Conservation (phyloP, 2,888 invertebrate species). For the Chymomyza caudatula region DNA sequence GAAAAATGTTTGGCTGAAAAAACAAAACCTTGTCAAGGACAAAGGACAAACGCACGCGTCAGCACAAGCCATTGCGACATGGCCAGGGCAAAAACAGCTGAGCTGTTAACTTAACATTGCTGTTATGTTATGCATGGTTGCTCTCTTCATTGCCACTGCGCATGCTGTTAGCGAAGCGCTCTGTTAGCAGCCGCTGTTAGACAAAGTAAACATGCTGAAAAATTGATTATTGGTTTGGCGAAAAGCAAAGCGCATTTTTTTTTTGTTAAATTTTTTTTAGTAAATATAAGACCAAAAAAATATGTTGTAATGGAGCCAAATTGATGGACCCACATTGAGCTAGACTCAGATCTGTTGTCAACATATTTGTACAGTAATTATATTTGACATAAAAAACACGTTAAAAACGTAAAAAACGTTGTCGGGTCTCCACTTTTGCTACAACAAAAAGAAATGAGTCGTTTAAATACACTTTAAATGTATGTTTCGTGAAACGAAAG, state of each 20-base stretch:
- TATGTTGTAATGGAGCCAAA: slow-evolving; percentile 31
- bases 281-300: slow-evolving; percentile 18
- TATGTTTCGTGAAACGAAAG: too few relatives aligned
- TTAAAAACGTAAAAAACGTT: too few relatives aligned
- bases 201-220: slow-evolving; percentile 36
- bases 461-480: too few relatives aligned
- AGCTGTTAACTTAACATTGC: slow-evolving; percentile 26
- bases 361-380: too few relatives aligned
- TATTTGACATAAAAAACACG: too few relatives aligned
- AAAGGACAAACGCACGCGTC: slow-evolving; percentile 52
- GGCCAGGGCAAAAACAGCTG: slow-evolving; percentile 56
- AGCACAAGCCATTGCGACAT: background rate
- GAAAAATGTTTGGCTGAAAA: slow-evolving; percentile 33
- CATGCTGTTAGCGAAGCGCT: slow-evolving; percentile 35
- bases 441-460: too few relatives aligned
- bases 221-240: slow-evolving; percentile 51
- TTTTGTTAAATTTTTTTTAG: background rate
- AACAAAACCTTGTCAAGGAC: slow-evolving; percentile 74
- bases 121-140: background rate
- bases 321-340: background rate
- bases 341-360: too few relatives aligned
- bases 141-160: slow-evolving; percentile 28
- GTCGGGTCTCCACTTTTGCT: too few relatives aligned
- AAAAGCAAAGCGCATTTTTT: background rate
- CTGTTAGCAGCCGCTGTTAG: slow-evolving; percentile 12